These are phyloP conservation scores for Aythya fuligula DNA, from an alignment of 2,797 vertebrate genomes.

Conservation along the genomic window DNA sequence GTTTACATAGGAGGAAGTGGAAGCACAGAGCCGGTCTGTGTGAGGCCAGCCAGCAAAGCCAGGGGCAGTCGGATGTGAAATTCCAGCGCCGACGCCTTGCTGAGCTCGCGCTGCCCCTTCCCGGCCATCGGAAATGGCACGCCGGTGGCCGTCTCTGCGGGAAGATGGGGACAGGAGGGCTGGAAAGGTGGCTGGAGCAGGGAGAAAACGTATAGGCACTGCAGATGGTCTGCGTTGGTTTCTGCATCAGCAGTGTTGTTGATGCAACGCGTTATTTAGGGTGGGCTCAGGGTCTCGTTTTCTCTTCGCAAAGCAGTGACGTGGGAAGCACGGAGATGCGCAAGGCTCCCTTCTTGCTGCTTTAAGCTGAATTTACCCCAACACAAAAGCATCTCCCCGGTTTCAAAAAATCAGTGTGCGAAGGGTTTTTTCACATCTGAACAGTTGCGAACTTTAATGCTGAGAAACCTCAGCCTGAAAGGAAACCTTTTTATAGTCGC, in stretches of 20 bases:
- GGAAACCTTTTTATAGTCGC: conserved; percentile 59
- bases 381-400: neutral
- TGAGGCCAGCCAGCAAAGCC: neutral
- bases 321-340: neutral
- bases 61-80: neutral
- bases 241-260: neutral
- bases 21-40: conserved; percentile 30
- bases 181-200: neutral
- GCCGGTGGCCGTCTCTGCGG: neutral
- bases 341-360: accelerated
- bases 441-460: conserved; percentile 50
- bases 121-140: neutral
- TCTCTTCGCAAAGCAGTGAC: neutral
- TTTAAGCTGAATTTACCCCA: neutral
- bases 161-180: neutral
- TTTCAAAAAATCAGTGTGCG: neutral
- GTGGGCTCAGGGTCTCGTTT: neutral
- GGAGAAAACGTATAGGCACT: neutral
- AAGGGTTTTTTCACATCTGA: neutral
- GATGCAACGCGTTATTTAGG: neutral
- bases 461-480: conserved; percentile 64
- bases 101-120: neutral
- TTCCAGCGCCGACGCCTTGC: neutral
- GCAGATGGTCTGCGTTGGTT: neutral
- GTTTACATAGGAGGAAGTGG: conserved; percentile 47